Conservation (phyloP, 2,113 vertebrate genomes). For the Carlito syrichta region DNA sequence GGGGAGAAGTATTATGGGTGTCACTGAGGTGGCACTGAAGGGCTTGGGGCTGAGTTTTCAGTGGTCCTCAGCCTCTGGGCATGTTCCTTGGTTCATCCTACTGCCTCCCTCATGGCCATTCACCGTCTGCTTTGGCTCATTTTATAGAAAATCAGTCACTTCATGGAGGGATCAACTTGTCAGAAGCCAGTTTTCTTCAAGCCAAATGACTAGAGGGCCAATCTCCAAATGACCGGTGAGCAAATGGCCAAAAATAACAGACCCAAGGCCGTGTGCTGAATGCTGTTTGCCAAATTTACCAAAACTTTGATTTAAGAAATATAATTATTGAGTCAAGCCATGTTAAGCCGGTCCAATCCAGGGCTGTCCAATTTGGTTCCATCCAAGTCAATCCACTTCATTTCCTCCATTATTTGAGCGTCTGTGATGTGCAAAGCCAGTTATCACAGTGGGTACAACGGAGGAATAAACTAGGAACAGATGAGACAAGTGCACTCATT, state of each 20-base stretch:
- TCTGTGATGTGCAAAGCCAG: background rate
- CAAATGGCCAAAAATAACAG: background rate
- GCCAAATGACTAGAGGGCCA: background rate
- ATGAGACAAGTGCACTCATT: background rate
- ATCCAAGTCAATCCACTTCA: background rate
- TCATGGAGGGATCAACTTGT: background rate
- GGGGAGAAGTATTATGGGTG: no score
- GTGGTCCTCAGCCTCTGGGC: background rate
- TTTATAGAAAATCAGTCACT: background rate
- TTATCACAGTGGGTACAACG: background rate
- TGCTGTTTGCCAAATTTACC: background rate
- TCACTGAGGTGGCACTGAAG: background rate
- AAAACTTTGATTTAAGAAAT: background rate
- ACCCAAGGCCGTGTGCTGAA: background rate
- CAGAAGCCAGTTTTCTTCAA: background rate
- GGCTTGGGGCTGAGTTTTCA: background rate
- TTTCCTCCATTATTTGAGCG: background rate
- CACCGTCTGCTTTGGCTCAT: background rate
- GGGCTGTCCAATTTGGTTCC: background rate
- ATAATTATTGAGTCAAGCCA: background rate
- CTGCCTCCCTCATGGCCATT: background rate
- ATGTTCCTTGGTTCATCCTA: fast-evolving
- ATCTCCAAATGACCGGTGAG: background rate
- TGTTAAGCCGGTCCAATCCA: background rate
- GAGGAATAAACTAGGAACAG: background rate